These are phyloP conservation scores for Campoletis sonorensis DNA, from an alignment of 1,140 invertebrate genomes.

Conservation along the genomic window DNA sequence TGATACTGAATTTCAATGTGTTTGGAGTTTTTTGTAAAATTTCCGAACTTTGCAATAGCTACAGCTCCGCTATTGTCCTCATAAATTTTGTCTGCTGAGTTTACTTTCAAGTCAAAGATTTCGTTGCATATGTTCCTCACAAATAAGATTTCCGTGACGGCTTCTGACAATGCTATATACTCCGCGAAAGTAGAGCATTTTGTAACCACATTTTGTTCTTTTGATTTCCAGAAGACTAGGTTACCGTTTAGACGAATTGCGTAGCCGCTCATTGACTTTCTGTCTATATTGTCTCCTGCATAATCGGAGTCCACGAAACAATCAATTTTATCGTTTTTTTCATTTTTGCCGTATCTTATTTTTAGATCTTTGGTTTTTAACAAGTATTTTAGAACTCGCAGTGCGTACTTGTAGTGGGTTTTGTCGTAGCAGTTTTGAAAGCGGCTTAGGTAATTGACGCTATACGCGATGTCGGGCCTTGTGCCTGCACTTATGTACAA, in stretches of 20 bases:
- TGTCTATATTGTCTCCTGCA: conserved; percentile 51
- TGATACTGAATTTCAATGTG: conserved; percentile 42
- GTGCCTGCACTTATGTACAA: conserved; percentile 49
- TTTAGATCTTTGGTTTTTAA: conserved; percentile 43
- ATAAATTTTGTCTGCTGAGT: not conserved
- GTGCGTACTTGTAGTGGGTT: conserved; percentile 44
- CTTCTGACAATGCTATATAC: conserved; percentile 44
- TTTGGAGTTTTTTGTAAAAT: conserved; percentile 53
- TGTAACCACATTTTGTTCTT: conserved; percentile 38
- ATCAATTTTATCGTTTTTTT: conserved; percentile 42
- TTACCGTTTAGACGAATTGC: conserved; percentile 16
- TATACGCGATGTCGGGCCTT: conserved; percentile 45
- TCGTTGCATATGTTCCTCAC: not conserved
- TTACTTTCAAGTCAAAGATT: conserved; percentile 1
- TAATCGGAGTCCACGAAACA: conserved; percentile 57
- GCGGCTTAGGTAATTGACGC: conserved; percentile 48
- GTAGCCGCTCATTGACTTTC: conserved; percentile 56
- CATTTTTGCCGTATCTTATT: conserved; percentile 42
- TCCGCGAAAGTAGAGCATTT: conserved; percentile 39
- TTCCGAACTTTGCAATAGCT: conserved; percentile 54
- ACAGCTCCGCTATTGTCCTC: conserved; percentile 53
- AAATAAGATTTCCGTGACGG: conserved; percentile 14
- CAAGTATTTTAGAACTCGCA: conserved; percentile 47
- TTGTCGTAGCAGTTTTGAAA: conserved; percentile 44
- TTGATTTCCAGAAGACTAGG: conserved; percentile 43